phyloP scores from a whole-genome alignment of 2,113 vertebrate species.

The Tetraodon nigroviridis region DNA sequence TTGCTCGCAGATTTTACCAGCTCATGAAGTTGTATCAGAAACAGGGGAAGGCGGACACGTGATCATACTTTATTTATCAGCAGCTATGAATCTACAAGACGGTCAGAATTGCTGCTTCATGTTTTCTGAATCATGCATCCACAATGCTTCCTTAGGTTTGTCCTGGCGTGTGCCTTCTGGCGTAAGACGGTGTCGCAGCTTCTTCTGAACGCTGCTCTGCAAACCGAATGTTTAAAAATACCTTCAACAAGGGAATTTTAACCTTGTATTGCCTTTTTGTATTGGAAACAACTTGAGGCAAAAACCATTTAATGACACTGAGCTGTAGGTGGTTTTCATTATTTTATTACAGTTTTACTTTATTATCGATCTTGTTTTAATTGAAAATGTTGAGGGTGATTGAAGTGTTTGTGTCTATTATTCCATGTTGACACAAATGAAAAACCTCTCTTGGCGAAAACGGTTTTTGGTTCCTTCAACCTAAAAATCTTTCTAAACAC shows the following conservation, averaged over 20 bases:
- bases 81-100: background rate
- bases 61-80: constrained; percentile 7
- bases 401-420: constrained; percentile 26
- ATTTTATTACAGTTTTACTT: constrained; percentile 3
- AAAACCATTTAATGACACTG: background rate
- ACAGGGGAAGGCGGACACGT: constrained; percentile 80
- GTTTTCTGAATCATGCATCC: background rate
- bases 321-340: background rate
- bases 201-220: too few relatives aligned
- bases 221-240: too few relatives aligned
- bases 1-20: constrained; percentile 89
- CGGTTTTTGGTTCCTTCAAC: constrained; percentile 7
- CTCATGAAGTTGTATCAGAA: constrained; percentile 96
- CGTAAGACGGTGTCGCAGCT: too few relatives aligned
- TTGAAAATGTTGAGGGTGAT: constrained; percentile 12
- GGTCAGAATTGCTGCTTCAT: background rate
- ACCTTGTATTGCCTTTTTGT: too few relatives aligned
- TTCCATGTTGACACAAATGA: constrained; percentile 26
- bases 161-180: background rate
- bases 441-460: constrained; percentile 1
- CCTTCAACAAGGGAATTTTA: too few relatives aligned
- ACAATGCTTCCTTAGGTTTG: background rate
- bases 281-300: constrained; percentile 3
- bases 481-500: constrained; percentile 1
- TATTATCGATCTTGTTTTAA: constrained; percentile 19